A percentile compares a stretch with the other conserved stretches of the same genome.
Conservation (phyloP, 2,888 invertebrate species). For the Idaea biselata region DNA sequence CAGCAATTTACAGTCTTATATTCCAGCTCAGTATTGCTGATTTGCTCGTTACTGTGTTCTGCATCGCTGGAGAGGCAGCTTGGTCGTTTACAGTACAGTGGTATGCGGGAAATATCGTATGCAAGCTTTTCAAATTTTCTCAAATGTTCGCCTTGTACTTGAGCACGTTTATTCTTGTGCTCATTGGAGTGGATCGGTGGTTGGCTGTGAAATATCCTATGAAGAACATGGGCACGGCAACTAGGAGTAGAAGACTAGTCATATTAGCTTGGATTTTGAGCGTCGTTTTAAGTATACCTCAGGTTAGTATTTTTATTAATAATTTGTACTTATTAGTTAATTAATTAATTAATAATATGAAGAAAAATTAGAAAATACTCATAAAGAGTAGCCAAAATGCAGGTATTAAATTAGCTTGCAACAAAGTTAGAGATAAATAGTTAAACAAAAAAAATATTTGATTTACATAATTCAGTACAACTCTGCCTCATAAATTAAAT, state of each 20-base stretch:
- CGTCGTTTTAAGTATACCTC: slow-evolving; percentile 87
- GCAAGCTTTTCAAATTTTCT: slow-evolving; percentile 89
- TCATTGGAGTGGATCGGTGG: slow-evolving; percentile 91
- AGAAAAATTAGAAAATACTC: slow-evolving; percentile 9
- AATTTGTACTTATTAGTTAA: too few species aligned
- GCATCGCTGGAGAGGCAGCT: slow-evolving; percentile 89
- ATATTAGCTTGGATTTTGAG: slow-evolving; percentile 87
- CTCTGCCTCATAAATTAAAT: too few species aligned
- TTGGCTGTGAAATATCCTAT: slow-evolving; percentile 90
- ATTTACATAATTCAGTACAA: too few species aligned
- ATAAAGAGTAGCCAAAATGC: background rate
- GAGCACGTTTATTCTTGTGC: slow-evolving; percentile 90
- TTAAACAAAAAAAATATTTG: too few species aligned
- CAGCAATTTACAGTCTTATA: slow-evolving; percentile 88
- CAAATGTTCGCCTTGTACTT: slow-evolving; percentile 91
- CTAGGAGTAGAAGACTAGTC: slow-evolving; percentile 85
- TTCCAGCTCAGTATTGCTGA: slow-evolving; percentile 92
- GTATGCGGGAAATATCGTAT: slow-evolving; percentile 87
- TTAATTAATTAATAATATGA: slow-evolving; percentile 16
- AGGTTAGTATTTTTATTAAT: slow-evolving; percentile 85
- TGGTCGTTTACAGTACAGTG: slow-evolving; percentile 91
- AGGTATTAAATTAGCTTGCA: too few species aligned
- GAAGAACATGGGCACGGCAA: slow-evolving; percentile 84
- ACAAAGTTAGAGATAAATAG: too few species aligned
- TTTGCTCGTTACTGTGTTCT: slow-evolving; percentile 89